Base-by-base conservation (phyloP, 2,888 invertebrate species). In the Harmothoe impar region DNA sequence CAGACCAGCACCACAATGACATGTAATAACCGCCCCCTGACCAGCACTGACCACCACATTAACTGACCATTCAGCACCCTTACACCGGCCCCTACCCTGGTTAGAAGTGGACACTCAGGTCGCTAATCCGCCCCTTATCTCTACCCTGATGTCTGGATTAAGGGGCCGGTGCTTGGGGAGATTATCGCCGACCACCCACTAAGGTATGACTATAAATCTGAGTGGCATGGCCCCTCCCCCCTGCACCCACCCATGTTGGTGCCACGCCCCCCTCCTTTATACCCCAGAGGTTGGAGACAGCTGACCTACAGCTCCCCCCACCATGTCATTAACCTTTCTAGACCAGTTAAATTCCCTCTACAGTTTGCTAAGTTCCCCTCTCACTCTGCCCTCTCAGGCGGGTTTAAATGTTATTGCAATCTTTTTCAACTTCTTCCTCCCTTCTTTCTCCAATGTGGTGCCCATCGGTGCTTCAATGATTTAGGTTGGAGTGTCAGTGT, bases 111-210 rank as follows among this genome's bases (percentile, higher is more conserved):
- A 62, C 77, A 31, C 77, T 77, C 77, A 77, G 31, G n/a, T 17
- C 81, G 81, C 23, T 81, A 81, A 81, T 81, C 81, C 81, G 0
- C 12, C 35, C 81, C 33, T 35, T 35, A 81, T 43, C 81, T 35
- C 81, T 15, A 1, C 43, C 35, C 81, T 81, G 81, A 81, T 81
- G 81, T 81, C 23, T 35, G 81, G 81, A 81, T 81, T 43, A 81
- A 35, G 23, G 20, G n/a, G 62, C 20, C 15, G 12, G 62, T 62
- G 3, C 3, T 62, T 81, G 33, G 43, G 1, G 33, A n/a, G 81
- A 81, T 81, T 81, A 81, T 81, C 81, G 0, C 3, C 23, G 81
- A 81, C 81, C 81, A 81, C 81, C 81, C 81, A 81, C 81, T 35
- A 43, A 81, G 81, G 5, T 0, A 35, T 15, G 23, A 35, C 43